phyloP scores from a whole-genome alignment of 2,113 vertebrate genomes.

The Colius striatus region DNA sequence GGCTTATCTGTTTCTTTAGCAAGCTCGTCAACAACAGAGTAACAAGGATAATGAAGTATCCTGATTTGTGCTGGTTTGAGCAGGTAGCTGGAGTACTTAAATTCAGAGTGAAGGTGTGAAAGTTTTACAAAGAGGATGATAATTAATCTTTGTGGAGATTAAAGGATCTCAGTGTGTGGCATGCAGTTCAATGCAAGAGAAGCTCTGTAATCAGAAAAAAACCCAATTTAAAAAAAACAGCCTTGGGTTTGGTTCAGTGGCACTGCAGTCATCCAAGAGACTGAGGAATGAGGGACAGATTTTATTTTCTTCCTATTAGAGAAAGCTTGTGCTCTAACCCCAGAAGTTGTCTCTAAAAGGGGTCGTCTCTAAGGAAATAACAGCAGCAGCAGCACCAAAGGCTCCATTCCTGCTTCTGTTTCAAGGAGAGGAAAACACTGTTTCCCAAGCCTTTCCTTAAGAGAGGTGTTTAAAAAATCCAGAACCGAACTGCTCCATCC shows the following conservation, averaged over 20 bases:
- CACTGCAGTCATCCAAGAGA: not conserved
- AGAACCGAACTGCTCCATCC: not conserved
- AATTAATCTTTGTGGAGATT: conserved; percentile 45
- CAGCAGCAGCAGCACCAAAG: not conserved
- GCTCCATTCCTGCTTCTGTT: not conserved
- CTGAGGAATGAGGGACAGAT: not conserved
- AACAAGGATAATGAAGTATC: not conserved
- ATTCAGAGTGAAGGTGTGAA: conserved; percentile 13
- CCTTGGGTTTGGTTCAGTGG: not conserved
- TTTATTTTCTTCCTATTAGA: not conserved
- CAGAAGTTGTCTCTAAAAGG: not conserved
- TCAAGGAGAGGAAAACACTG: not conserved
- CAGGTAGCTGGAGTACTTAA: not conserved
- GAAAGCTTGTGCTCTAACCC: not conserved
- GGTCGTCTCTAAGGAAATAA: not conserved
- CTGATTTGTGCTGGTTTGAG: not conserved
- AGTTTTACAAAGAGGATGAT: conserved; percentile 26
- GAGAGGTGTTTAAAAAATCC: not conserved
- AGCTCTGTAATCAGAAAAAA: conserved; percentile 18
- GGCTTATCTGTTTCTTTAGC: not conserved
- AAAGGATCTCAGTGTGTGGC: not conserved
- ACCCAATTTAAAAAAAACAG: not conserved
- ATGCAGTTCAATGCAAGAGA: not conserved
- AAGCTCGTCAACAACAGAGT: not conserved
- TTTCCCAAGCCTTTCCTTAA: not conserved